phyloP scores from a whole-genome alignment of 2,888 invertebrate genomes.

The Heliconius ethilla region DNA sequence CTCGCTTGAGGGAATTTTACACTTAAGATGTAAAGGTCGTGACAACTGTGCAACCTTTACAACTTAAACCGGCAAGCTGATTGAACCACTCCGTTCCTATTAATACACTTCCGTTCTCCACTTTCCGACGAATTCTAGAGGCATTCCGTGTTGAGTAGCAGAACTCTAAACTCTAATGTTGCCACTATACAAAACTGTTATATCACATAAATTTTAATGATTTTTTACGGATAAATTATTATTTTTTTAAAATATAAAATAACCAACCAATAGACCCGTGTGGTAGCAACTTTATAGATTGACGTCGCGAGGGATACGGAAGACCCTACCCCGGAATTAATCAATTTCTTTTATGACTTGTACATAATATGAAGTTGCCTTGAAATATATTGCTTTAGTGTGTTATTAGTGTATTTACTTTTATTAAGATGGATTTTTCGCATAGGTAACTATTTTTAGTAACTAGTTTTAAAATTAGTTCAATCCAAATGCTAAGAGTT shows the following conservation, averaged over 20 bases:
- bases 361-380: constrained; percentile 53
- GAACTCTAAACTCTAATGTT: no score
- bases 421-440: neutral
- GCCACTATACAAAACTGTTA: no score
- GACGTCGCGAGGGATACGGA: constrained; percentile 59
- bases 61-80: no score
- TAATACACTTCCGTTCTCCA: no score
- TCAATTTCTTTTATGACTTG: constrained; percentile 62
- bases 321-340: constrained; percentile 55
- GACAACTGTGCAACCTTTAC: no score
- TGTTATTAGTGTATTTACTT: neutral
- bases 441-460: neutral
- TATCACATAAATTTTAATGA: no score
- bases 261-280: constrained; percentile 9
- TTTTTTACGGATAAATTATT: no score
- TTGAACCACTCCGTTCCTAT: no score
- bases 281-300: constrained; percentile 48
- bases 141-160: no score
- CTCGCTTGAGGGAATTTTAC: constrained; percentile 2
- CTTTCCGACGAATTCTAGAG: no score
- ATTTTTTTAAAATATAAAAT: neutral
- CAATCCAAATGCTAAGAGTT: no score
- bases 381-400: constrained; percentile 31
- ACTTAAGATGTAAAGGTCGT: neutral
- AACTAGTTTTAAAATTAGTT: no score